phyloP scores from a whole-genome alignment of 2,113 vertebrate species.

The Mus musculus region DNA sequence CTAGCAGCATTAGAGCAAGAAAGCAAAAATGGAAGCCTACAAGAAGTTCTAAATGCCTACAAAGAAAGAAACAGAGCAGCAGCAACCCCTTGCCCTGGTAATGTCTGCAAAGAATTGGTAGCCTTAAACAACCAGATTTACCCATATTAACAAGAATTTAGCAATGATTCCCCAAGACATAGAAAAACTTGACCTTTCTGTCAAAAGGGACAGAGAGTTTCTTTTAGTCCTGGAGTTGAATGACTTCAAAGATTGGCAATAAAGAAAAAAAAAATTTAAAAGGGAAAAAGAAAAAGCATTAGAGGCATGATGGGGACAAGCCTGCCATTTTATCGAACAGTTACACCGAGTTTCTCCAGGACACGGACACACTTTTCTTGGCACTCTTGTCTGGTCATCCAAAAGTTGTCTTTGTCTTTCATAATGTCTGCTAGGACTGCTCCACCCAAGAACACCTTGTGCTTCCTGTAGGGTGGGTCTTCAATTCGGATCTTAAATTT shows the following conservation, averaged over 20 bases:
- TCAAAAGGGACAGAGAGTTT: slow-evolving; percentile 85
- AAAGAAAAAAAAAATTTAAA: slow-evolving; percentile 57
- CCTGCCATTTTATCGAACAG: slow-evolving; percentile 95
- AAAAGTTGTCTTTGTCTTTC: slow-evolving; percentile 99
- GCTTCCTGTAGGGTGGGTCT: slow-evolving; percentile 97
- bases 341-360: slow-evolving; percentile 98
- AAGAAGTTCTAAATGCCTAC: slow-evolving; percentile 84
- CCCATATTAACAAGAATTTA: slow-evolving; percentile 87
- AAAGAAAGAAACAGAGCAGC: slow-evolving; percentile 83
- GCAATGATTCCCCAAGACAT: slow-evolving; percentile 86
- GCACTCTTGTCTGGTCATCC: slow-evolving; percentile 98
- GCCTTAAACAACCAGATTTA: slow-evolving; percentile 87
- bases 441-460: slow-evolving; percentile 99
- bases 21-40: slow-evolving; percentile 85
- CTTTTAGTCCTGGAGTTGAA: slow-evolving; percentile 86
- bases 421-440: slow-evolving; percentile 99
- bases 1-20: slow-evolving; percentile 84
- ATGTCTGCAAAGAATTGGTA: slow-evolving; percentile 85
- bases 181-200: slow-evolving; percentile 86
- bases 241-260: slow-evolving; percentile 89
- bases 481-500: slow-evolving; percentile 99
- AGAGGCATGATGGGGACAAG: slow-evolving; percentile 81
- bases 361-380: slow-evolving; percentile 97
- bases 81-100: slow-evolving; percentile 82
- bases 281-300: slow-evolving; percentile 47